These are phyloP conservation scores for Alaudala cheleensis DNA, from an alignment of 2,113 vertebrate genomes.

Conservation along the genomic window DNA sequence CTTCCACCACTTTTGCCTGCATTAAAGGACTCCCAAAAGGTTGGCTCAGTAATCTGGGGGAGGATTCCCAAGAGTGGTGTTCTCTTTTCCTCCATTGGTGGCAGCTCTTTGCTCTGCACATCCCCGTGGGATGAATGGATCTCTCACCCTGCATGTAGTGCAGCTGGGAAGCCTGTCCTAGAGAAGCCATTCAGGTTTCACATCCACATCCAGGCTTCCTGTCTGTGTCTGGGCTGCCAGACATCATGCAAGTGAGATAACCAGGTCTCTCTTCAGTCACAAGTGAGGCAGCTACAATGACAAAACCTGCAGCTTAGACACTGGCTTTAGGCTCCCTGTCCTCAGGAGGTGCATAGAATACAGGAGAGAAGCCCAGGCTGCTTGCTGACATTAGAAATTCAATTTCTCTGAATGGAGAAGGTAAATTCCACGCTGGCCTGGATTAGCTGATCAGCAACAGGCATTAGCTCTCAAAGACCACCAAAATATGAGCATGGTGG, in stretches of 20 bases:
- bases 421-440: background rate
- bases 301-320: background rate
- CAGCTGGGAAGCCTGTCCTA: background rate
- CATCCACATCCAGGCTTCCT: fast-evolving
- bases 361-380: background rate
- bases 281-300: background rate
- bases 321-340: background rate
- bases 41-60: background rate
- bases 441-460: background rate
- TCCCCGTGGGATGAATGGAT: background rate
- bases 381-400: background rate
- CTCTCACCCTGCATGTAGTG: background rate
- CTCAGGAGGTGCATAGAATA: background rate
- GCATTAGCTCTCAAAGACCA: background rate
- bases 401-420: background rate
- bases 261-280: background rate
- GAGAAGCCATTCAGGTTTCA: background rate
- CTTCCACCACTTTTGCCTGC: background rate
- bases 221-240: fast-evolving
- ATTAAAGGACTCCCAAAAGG: background rate
- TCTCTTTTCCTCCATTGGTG: fast-evolving
- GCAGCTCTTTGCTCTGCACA: background rate
- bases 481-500: background rate
- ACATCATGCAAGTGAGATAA: background rate
- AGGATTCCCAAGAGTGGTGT: background rate